Percentiles rank a stretch among this genome's conserved stretches.
phyloP scores from a whole-genome alignment of 1,140 invertebrate genomes.

The Drosophila eugracilis region DNA sequence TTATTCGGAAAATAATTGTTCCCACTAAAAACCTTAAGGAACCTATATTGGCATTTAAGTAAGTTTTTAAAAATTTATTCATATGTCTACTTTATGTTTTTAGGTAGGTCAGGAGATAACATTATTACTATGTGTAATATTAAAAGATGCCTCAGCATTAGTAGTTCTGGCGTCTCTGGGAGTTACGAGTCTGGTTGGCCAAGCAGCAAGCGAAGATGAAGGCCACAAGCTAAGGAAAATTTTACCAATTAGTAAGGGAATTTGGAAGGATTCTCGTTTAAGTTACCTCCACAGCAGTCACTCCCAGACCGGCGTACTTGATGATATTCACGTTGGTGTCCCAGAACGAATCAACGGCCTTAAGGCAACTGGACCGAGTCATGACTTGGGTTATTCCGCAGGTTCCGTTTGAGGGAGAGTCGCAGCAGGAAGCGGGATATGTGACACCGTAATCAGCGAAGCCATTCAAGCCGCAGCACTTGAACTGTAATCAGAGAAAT shows the following conservation, averaged over 20 bases:
- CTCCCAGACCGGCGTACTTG: slow-evolving; percentile 88
- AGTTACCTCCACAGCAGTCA: slow-evolving; percentile 89
- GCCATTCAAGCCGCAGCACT: slow-evolving; percentile 87
- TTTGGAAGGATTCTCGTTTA: background rate
- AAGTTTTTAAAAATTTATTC: background rate
- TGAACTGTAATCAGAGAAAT: slow-evolving; percentile 85
- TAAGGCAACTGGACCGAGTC: slow-evolving; percentile 85
- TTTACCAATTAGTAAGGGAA: background rate
- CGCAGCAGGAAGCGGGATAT: slow-evolving; percentile 85
- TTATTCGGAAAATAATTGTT: no score
- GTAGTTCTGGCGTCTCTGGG: slow-evolving; percentile 61
- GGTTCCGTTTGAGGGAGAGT: slow-evolving; percentile 68
- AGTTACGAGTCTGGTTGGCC: slow-evolving; percentile 79
- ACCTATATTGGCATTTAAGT: no score
- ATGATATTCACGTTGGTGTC: slow-evolving; percentile 86
- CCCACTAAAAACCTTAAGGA: no score
- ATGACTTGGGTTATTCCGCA: slow-evolving; percentile 68
- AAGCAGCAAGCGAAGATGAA: slow-evolving; percentile 81
- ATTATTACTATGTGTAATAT: slow-evolving; percentile 3
- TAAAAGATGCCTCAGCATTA: slow-evolving; percentile 18
- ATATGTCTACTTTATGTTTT: background rate
- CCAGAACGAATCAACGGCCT: slow-evolving; percentile 83
- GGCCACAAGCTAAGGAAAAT: slow-evolving; percentile 60
- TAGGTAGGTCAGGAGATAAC: background rate
- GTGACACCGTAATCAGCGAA: slow-evolving; percentile 84